These are phyloP conservation scores for Leptinotarsa rubiginosa DNA, from an alignment of 2,888 invertebrate species.

Conservation along the genomic window DNA sequence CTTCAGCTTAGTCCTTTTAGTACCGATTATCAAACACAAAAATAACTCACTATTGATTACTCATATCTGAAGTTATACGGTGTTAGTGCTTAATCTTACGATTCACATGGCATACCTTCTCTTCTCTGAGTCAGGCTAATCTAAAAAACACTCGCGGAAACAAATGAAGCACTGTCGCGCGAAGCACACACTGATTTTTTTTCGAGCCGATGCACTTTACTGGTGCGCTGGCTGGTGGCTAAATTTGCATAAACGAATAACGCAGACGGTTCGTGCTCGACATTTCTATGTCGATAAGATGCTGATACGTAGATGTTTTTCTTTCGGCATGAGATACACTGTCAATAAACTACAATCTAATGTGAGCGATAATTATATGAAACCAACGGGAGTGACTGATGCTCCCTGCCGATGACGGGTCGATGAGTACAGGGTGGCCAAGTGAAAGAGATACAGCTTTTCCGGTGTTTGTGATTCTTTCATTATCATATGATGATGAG, in stretches of 20 bases:
- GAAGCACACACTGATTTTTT: conserved; percentile 23
- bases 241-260: conserved; percentile 43
- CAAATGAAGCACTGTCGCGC: conserved; percentile 20
- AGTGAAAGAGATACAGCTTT: too few species aligned
- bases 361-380: conserved; percentile 29
- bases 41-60: neutral
- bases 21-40: neutral
- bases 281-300: conserved; percentile 38
- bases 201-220: conserved; percentile 33
- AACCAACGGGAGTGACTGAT: conserved; percentile 26
- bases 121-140: neutral
- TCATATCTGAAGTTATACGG: neutral
- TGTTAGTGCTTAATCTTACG: neutral
- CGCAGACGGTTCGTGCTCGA: conserved; percentile 36
- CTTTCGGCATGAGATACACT: conserved; percentile 35
- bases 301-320: conserved; percentile 37
- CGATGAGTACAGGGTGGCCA: neutral
- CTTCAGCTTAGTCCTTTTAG: neutral
- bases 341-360: conserved; percentile 39
- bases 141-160: conserved; percentile 20
- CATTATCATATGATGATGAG: too few species aligned
- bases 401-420: neutral
- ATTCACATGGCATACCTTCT: conserved; percentile 12
- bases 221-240: conserved; percentile 23
- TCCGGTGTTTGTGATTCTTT: too few species aligned